Evolutionary conservation across 2,797 vertebrate species (phyloP).

Genomic region (Coreius guichenoti): DNA sequence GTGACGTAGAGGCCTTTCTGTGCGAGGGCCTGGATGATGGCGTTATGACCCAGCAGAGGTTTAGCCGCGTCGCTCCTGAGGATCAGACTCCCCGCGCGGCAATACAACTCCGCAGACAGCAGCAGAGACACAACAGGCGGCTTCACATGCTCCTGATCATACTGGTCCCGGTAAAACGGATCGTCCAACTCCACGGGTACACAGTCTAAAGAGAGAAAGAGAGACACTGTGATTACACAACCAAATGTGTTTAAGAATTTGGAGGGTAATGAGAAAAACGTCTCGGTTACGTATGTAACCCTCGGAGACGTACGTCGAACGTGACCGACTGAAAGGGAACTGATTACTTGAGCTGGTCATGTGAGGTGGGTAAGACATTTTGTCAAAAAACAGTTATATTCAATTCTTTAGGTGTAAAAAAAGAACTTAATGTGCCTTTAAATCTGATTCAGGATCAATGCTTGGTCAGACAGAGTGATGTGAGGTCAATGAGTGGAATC

Average conservation of each 20-base stretch:
- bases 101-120: slow-evolving; percentile 95
- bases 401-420: background rate
- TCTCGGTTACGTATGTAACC: no score
- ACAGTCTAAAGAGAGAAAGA: slow-evolving; percentile 78
- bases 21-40: slow-evolving; percentile 96
- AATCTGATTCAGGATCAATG: slow-evolving; percentile 5
- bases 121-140: slow-evolving; percentile 92
- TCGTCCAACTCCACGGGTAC: slow-evolving; percentile 91
- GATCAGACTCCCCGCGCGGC: slow-evolving; percentile 96
- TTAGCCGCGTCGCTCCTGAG: slow-evolving; percentile 96
- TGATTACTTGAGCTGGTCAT: background rate
- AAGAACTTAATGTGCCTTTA: background rate
- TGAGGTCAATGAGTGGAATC: slow-evolving; percentile 18
- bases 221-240: background rate
- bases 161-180: slow-evolving; percentile 96
- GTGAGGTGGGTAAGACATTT: background rate
- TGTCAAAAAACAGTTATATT: background rate
- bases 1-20: slow-evolving; percentile 98
- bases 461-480: background rate
- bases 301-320: no score
- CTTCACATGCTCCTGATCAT: slow-evolving; percentile 97
- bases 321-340: no score
- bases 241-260: background rate
- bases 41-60: slow-evolving; percentile 94
- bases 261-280: background rate